Conservation (phyloP, 2,888 invertebrate genomes). For the Cynaeus angustus region DNA sequence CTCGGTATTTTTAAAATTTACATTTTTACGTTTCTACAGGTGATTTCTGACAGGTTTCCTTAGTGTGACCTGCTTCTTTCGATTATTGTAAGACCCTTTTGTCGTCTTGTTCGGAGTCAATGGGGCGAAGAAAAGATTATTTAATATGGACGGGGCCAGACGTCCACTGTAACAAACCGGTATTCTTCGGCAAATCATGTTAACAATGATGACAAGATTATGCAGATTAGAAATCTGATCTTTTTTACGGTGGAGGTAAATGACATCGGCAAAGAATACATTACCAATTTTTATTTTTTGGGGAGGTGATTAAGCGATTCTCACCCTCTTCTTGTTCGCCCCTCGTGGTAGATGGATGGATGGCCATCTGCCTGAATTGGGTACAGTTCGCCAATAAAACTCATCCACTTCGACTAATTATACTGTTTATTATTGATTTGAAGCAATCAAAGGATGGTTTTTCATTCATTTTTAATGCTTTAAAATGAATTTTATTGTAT, state of each 20-base stretch:
- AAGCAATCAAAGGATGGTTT: too few species aligned
- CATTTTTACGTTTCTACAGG: slow-evolving; percentile 18
- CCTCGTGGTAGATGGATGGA: slow-evolving; percentile 26
- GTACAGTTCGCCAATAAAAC: slow-evolving; percentile 45
- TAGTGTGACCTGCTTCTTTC: slow-evolving; percentile 32
- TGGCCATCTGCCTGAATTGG: slow-evolving; percentile 43
- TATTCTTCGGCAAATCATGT: slow-evolving; percentile 18
- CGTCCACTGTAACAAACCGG: slow-evolving; percentile 28
- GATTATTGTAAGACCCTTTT: slow-evolving; percentile 34
- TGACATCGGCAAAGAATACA: too few species aligned
- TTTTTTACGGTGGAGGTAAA: too few species aligned
- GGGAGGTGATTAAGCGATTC: slow-evolving; percentile 39
- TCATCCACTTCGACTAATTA: background rate
- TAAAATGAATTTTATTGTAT: too few species aligned
- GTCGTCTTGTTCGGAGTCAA: slow-evolving; percentile 29
- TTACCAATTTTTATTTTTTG: background rate
- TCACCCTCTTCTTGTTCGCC: slow-evolving; percentile 32
- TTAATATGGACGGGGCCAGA: slow-evolving; percentile 12
- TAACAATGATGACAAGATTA: slow-evolving; percentile 24
- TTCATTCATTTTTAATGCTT: background rate
- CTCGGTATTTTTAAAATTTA: slow-evolving; percentile 20
- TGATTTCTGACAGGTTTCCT: slow-evolving; percentile 35
- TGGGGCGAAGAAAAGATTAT: slow-evolving; percentile 35
- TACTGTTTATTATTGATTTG: background rate
- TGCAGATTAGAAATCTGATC: too few species aligned